Conservation (phyloP, 2,888 invertebrate species). For the Agriopis aurantiaria region DNA sequence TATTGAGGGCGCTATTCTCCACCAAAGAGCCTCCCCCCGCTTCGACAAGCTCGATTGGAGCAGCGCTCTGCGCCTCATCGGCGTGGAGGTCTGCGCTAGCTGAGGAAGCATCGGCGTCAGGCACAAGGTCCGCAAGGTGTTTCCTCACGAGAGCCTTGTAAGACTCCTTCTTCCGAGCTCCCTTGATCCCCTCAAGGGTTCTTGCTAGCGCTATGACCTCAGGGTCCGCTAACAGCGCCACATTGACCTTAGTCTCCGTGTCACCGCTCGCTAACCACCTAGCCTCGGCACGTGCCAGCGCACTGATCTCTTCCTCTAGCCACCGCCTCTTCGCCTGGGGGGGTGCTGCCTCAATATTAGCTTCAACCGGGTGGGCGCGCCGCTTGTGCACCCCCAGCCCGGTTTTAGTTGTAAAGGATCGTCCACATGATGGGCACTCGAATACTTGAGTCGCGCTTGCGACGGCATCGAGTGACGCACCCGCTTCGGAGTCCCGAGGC, state of each 20-base stretch:
- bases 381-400: constrained; percentile 51
- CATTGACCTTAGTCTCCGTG: constrained; percentile 82
- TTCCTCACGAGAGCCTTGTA: neutral
- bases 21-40: neutral
- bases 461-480: too few relatives aligned
- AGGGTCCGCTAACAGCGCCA: constrained; percentile 50
- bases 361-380: constrained; percentile 56
- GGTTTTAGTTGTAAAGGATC: too few relatives aligned
- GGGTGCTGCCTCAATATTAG: neutral
- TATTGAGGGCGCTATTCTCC: neutral
- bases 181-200: neutral
- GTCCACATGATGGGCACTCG: too few relatives aligned
- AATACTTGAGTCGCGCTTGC: too few relatives aligned
- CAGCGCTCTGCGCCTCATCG: neutral
- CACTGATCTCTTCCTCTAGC: constrained; percentile 5
- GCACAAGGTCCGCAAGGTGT: too few relatives aligned
- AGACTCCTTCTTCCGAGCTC: neutral
- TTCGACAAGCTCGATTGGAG: constrained; percentile 1
- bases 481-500: too few relatives aligned
- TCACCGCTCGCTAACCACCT: constrained; percentile 79
- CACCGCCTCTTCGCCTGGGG: constrained; percentile 10
- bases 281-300: neutral
- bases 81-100: neutral
- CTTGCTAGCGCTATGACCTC: neutral
- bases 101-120: neutral